These are phyloP conservation scores for Hydropotes inermis DNA, from an alignment of 2,113 vertebrate species.

Conservation along the genomic window DNA sequence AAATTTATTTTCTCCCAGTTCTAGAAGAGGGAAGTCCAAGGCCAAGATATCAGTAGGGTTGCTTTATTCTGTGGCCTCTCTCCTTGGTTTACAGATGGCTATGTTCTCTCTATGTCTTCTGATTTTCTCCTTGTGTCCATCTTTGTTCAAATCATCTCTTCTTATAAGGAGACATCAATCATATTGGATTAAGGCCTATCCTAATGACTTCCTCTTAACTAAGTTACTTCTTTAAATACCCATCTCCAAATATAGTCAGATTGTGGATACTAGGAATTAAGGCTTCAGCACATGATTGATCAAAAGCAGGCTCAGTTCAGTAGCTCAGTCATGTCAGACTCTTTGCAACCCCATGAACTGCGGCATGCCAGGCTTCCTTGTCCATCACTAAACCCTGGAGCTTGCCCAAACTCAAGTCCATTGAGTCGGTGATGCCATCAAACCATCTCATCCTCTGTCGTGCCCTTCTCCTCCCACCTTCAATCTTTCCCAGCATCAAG, in stretches of 20 bases:
- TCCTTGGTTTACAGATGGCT: not conserved
- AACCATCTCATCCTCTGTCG: not conserved
- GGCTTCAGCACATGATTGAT: not conserved
- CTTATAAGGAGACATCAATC: not conserved
- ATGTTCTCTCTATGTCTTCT: not conserved
- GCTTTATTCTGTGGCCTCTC: not conserved
- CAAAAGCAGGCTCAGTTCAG: not conserved
- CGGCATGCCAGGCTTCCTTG: not conserved
- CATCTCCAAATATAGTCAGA: not conserved
- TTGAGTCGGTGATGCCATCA: not conserved
- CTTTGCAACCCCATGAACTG: not conserved
- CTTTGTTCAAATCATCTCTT: not conserved
- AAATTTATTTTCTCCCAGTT: conserved; percentile 19
- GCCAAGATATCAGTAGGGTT: not conserved
- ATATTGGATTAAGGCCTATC: not conserved
- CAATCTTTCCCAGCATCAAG: not conserved
- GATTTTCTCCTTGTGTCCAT: not conserved
- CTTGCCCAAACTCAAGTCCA: not conserved
- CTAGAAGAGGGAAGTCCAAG: not conserved
- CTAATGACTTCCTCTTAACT: not conserved
- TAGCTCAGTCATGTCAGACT: not conserved
- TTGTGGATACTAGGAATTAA: not conserved
- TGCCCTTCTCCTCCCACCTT: not conserved
- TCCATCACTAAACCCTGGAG: fast-evolving
- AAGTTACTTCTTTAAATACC: not conserved